Percentiles rank a stretch among this genome's conserved stretches.
Conservation (phyloP, 2,113 vertebrate genomes). For the Octodon degus region DNA sequence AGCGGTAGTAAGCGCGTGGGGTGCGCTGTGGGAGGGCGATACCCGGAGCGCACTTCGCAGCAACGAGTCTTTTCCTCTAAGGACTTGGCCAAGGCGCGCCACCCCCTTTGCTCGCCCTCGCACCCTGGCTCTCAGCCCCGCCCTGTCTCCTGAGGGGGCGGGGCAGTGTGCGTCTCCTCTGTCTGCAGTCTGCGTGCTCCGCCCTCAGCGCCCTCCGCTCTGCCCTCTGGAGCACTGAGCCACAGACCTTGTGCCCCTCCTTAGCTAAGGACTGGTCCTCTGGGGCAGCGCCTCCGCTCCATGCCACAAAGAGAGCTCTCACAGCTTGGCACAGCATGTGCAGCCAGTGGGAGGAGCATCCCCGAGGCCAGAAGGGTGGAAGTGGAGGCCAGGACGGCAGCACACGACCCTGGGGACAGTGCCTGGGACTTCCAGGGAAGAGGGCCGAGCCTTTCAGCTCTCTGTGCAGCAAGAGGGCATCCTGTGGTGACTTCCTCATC, state of each 20-base stretch:
- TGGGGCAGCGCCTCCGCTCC: slow-evolving; percentile 18
- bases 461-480: neutral
- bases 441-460: neutral
- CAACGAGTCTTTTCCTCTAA: neutral
- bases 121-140: neutral
- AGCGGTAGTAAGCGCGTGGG: neutral
- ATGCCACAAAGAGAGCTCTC: neutral
- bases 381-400: neutral
- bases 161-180: neutral
- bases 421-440: neutral
- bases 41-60: neutral
- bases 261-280: slow-evolving; percentile 42
- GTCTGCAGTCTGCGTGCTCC: neutral
- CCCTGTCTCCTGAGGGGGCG: neutral
- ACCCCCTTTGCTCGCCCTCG: neutral
- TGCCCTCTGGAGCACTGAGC: slow-evolving; percentile 59
- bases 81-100: neutral
- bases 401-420: neutral
- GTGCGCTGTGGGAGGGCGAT: fast-evolving
- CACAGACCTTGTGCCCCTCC: slow-evolving; percentile 45
- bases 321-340: neutral
- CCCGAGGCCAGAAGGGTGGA: neutral
- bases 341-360: neutral
- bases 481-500: neutral
- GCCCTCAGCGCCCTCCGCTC: slow-evolving; percentile 28